Evolutionary conservation across 2,888 invertebrate species (phyloP).

Genomic region (Lysandra coridon): DNA sequence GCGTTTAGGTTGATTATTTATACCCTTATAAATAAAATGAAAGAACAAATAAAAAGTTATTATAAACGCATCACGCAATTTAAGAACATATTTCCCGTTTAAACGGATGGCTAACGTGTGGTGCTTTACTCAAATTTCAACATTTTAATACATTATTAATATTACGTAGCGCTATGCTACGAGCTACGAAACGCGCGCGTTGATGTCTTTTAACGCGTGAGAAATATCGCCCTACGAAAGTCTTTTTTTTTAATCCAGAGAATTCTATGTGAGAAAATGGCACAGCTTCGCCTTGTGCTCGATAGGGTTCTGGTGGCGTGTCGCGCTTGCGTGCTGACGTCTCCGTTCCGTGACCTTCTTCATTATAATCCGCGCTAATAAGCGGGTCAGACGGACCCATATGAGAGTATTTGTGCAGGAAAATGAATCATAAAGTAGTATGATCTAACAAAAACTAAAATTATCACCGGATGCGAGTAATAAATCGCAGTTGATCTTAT

Average conservation of each 20-base stretch:
- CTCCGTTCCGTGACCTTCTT: conserved; percentile 66
- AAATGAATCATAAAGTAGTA: not conserved
- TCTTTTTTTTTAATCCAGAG: not conserved
- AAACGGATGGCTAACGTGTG: not conserved
- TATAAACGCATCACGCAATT: not conserved
- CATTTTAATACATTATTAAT: not conserved
- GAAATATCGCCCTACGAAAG: not conserved
- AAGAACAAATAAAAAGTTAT: not conserved
- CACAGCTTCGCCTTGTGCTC: conserved; percentile 67
- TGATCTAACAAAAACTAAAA: not conserved
- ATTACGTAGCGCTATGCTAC: not conserved
- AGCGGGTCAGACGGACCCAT: conserved; percentile 53
- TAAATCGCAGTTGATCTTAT: not conserved
- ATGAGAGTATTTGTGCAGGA: conserved; percentile 31
- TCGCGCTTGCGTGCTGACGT: conserved; percentile 60
- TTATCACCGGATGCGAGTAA: not conserved
- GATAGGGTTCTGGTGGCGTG: conserved; percentile 67
- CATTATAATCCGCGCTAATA: conserved; percentile 63
- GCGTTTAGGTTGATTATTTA: not conserved
- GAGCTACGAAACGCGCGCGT: not conserved
- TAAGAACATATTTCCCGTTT: not conserved
- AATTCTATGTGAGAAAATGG: conserved; percentile 51
- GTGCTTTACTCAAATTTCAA: not conserved
- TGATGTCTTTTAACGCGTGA: not conserved
- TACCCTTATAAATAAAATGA: not conserved